Conservation (phyloP, 2,797 vertebrate genomes). For the Cynopterus sphinx region DNA sequence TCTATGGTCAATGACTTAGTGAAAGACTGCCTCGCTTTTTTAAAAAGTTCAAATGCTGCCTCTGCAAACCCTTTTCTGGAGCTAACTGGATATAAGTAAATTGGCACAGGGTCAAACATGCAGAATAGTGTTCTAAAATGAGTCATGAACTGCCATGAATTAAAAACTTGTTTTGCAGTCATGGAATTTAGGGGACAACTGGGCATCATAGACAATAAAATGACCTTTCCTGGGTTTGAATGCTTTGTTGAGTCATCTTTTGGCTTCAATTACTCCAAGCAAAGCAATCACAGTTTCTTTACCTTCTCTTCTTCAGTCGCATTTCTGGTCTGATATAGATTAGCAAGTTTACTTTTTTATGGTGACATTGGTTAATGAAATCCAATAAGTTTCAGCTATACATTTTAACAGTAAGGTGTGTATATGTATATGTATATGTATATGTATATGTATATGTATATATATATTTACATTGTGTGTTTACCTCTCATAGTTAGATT, state of each 20-base stretch:
- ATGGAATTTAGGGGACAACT: slow-evolving; percentile 38
- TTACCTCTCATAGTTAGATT: no score
- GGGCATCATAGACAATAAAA: slow-evolving; percentile 21
- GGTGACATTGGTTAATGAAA: no score
- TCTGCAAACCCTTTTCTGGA: slow-evolving; percentile 36
- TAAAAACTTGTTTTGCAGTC: slow-evolving; percentile 51
- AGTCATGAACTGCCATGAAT: slow-evolving; percentile 48
- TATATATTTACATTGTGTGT: no score
- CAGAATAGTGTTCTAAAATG: slow-evolving; percentile 65
- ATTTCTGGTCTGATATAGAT: background rate
- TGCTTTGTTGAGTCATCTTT: slow-evolving; percentile 42
- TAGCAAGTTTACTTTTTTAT: background rate
- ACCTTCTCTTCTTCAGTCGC: background rate
- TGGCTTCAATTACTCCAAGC: background rate
- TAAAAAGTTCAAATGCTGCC: background rate
- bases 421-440: no score
- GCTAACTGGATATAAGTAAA: slow-evolving; percentile 36
- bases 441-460: no score
- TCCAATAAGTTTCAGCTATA: no score
- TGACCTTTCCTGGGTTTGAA: slow-evolving; percentile 49
- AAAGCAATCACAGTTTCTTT: background rate
- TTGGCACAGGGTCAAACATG: slow-evolving; percentile 2
- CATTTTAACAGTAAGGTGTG: no score
- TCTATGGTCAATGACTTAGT: background rate
- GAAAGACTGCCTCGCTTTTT: background rate